These are phyloP conservation scores for Drosophila biarmipes DNA, from an alignment of 1,140 invertebrate genomes.

Conservation along the genomic window DNA sequence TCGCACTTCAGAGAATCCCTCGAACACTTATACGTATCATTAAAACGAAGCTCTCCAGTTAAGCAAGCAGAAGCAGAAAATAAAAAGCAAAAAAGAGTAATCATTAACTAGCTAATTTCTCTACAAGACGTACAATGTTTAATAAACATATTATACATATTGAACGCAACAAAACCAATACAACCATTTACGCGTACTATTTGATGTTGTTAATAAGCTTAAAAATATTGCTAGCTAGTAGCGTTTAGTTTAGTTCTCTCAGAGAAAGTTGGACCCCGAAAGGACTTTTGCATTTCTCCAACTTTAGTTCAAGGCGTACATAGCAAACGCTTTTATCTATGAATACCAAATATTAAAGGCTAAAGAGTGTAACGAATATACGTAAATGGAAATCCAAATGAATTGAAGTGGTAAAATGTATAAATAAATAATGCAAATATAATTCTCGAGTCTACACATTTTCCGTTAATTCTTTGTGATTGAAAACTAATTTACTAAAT, in stretches of 20 bases:
- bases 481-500: slow-evolving; percentile 78
- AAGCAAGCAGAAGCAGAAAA: slow-evolving; percentile 61
- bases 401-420: slow-evolving; percentile 57
- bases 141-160: slow-evolving; percentile 55
- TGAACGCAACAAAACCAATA: slow-evolving; percentile 41
- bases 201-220: slow-evolving; percentile 83
- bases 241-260: slow-evolving; percentile 67
- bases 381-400: slow-evolving; percentile 66
- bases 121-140: slow-evolving; percentile 77
- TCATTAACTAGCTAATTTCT: slow-evolving; percentile 80
- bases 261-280: slow-evolving; percentile 17
- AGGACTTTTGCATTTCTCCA: slow-evolving; percentile 34
- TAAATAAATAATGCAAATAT: slow-evolving; percentile 46
- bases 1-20: slow-evolving; percentile 51
- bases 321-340: slow-evolving; percentile 77
- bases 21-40: slow-evolving; percentile 81
- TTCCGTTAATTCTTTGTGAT: slow-evolving; percentile 78
- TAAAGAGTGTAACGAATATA: slow-evolving; percentile 81
- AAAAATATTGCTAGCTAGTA: slow-evolving; percentile 74
- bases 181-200: slow-evolving; percentile 67
- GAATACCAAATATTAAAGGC: slow-evolving; percentile 66
- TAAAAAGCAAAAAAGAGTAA: slow-evolving; percentile 60
- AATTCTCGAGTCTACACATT: slow-evolving; percentile 51
- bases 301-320: slow-evolving; percentile 74
- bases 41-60: slow-evolving; percentile 80